These are phyloP conservation scores for Nephrotoma appendiculata DNA, from an alignment of 2,888 invertebrate species.

Conservation along the genomic window DNA sequence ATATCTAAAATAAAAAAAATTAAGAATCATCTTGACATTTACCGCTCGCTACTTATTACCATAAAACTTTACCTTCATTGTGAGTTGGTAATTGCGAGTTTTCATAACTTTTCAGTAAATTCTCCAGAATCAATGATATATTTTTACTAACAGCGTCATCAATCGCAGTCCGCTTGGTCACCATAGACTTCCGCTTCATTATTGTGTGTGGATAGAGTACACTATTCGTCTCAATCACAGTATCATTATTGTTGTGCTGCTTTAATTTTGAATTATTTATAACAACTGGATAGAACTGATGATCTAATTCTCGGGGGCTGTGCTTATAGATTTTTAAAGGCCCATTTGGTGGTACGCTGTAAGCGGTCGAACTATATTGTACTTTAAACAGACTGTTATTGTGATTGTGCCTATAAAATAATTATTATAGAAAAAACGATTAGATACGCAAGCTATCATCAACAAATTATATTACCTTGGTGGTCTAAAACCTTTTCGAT, in stretches of 20 bases:
- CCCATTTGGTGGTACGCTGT: neutral
- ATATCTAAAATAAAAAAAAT: constrained; percentile 40
- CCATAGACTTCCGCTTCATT: constrained; percentile 8
- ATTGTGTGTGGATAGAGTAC: neutral
- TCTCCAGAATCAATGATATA: constrained; percentile 72
- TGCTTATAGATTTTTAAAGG: neutral
- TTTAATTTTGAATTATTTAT: neutral
- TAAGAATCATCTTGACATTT: neutral
- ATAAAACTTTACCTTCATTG: constrained; percentile 49
- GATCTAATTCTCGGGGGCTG: neutral
- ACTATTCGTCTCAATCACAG: neutral
- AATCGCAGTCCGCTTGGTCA: constrained; percentile 34
- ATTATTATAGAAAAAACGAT: neutral
- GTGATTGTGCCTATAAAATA: neutral
- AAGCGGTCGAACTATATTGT: neutral
- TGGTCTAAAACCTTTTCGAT: neutral
- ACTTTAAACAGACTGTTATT: neutral
- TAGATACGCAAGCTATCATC: neutral
- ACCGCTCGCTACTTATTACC: too few species aligned
- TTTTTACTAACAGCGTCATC: constrained; percentile 67
- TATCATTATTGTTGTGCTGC: neutral
- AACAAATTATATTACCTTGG: neutral
- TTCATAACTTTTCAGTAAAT: constrained; percentile 78
- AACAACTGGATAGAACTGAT: neutral
- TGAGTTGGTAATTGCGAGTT: constrained; percentile 82